Evolutionary conservation across 2,797 vertebrate species (phyloP), one percentile per base, ranked within the genome.

Genomic region (Coracias cyanogaster): DNA sequence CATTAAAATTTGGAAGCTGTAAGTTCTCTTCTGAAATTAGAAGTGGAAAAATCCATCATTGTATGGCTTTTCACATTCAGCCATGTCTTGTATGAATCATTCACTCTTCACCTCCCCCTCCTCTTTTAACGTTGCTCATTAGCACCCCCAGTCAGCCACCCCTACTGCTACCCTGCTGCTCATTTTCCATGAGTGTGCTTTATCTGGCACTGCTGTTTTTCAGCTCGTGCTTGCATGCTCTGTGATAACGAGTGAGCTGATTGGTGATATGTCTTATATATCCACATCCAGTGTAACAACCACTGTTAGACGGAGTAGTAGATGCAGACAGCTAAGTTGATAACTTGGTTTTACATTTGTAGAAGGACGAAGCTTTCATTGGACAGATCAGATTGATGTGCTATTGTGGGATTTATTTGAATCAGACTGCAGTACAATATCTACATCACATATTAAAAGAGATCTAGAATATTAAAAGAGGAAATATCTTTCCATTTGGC

Each of bases 1-100:
- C 99, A 11, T 98, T 99, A 92, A 99, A 99, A 97, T 99, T 99
- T 96, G 99, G 99, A 97, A 99, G 99, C 98, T 99, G 99, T 99
- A 98, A 99, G 99, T 99, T 97, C 13, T 80, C 51, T 76, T 92
- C 71, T 90, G 57, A 61, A 89, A 79, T 94, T 79, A 65, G 73
- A 80, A 65, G 73, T 35, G 4, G 33, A 78, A 86, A 87, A 90
- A 51, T 69, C 29, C 11, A 4, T 39, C 54, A 3, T 73, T 89
- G 85, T 45, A 33, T 82, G 65, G 3, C 28, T 83, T 76, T 64
- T 73, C 26, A 22, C 16, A 2, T 77, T 79, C 35, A 35, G 21
- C 28, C 3, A 12, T 15, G 17, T 37, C 48, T 46, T 54, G 18
- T 29, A 26, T 3, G 6, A 46, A 24, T 66, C 1, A 3, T 74